These are phyloP conservation scores for Salticus scenicus DNA, from an alignment of 2,888 invertebrate genomes.

Conservation along the genomic window DNA sequence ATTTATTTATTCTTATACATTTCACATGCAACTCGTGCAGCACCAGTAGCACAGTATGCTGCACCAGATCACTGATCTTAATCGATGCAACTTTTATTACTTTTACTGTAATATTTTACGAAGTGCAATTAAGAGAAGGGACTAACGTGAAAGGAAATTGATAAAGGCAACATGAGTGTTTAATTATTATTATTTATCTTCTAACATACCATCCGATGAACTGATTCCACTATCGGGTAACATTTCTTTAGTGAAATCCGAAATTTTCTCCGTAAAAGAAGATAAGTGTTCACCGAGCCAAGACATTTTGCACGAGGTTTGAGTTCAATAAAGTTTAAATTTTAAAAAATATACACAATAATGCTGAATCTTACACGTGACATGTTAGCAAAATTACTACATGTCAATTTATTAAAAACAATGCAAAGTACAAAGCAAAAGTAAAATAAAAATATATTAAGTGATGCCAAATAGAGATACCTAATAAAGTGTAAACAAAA, in stretches of 20 bases:
- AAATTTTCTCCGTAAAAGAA: conserved; percentile 88
- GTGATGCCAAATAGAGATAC: background rate
- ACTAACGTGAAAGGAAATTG: too few relatives aligned
- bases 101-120: too few relatives aligned
- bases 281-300: conserved; percentile 78
- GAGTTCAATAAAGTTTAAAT: background rate
- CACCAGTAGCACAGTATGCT: too few relatives aligned
- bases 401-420: background rate
- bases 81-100: too few relatives aligned
- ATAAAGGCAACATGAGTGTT: too few relatives aligned
- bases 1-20: too few relatives aligned
- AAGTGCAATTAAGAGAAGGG: too few relatives aligned
- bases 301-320: conserved; percentile 74
- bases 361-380: conserved; percentile 32
- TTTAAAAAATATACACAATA: background rate
- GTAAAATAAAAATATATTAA: background rate
- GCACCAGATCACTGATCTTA: too few relatives aligned
- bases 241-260: conserved; percentile 90
- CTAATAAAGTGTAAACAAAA: background rate
- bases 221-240: conserved; percentile 83
- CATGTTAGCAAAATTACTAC: background rate
- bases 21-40: too few relatives aligned
- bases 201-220: conserved; percentile 6
- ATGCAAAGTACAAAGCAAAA: background rate
- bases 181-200: too few relatives aligned